Percentiles rank a stretch among this genome's conserved stretches.
Evolutionary conservation across 1,140 invertebrate species (phyloP).

Genomic region (Asobara japonica): DNA sequence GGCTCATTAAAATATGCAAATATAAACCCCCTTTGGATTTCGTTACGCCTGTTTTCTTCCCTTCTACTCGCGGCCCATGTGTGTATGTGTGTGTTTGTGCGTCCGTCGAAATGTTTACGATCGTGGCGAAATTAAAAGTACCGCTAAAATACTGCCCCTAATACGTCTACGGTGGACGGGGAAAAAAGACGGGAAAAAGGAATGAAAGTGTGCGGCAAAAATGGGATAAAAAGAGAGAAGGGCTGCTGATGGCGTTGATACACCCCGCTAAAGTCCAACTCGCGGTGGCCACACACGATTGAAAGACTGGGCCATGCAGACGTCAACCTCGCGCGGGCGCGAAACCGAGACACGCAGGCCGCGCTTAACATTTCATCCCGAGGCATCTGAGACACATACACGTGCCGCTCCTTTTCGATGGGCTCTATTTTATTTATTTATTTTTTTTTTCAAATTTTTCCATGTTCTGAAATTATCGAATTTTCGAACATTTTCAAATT

Average conservation of each 20-base stretch:
- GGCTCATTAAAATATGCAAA: conserved; percentile 68
- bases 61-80: conserved; percentile 46
- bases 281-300: background rate
- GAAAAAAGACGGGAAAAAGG: background rate
- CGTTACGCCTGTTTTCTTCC: conserved; percentile 25
- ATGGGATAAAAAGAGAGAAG: background rate
- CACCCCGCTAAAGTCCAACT: background rate
- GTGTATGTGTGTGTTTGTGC: conserved; percentile 40
- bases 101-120: conserved; percentile 64
- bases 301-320: background rate
- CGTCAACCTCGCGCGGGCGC: conserved; percentile 14
- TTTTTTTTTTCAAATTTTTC: background rate
- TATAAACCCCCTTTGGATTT: conserved; percentile 42
- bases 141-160: conserved; percentile 60
- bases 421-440: background rate
- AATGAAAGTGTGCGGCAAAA: background rate
- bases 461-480: no score
- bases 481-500: no score
- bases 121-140: conserved; percentile 65
- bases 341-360: conserved; percentile 19
- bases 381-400: conserved; percentile 13
- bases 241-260: conserved; percentile 6
- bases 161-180: conserved; percentile 47
- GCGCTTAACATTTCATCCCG: conserved; percentile 23
- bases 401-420: background rate